These are phyloP conservation scores for Epirrhoe alternata DNA, from an alignment of 2,888 invertebrate species.

Conservation along the genomic window DNA sequence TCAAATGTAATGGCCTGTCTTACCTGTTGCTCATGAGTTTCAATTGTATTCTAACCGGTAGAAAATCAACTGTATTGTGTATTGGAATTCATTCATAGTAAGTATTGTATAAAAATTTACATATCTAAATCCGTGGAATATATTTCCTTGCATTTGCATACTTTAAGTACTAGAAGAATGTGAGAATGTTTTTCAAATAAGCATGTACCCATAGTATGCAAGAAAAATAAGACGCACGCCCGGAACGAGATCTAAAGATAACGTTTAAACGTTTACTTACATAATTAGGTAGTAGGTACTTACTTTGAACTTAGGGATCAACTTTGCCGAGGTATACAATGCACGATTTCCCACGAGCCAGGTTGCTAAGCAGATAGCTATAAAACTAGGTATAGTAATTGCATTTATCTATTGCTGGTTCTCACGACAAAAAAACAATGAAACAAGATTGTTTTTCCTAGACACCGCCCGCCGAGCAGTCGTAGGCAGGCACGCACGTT, in stretches of 20 bases:
- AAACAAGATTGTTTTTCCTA: too few species aligned
- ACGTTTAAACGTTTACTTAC: background rate
- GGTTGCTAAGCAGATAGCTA: background rate
- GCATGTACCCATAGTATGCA: background rate
- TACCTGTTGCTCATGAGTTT: background rate
- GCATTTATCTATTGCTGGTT: background rate
- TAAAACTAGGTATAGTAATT: background rate
- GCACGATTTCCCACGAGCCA: background rate
- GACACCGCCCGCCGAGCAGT: too few species aligned
- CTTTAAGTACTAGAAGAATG: too few species aligned
- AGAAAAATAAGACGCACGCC: background rate
- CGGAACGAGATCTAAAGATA: background rate
- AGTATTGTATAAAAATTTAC: background rate
- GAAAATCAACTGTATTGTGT: background rate
- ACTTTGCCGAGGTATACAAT: background rate
- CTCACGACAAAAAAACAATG: background rate
- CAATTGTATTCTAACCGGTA: background rate
- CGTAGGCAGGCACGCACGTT: too few species aligned
- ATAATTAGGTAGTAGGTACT: background rate
- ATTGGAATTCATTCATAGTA: background rate
- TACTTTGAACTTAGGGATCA: constrained; percentile 1
- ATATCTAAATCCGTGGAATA: constrained; percentile 8
- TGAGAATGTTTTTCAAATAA: too few species aligned
- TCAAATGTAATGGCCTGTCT: background rate
- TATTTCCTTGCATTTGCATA: constrained; percentile 7